Evolutionary conservation across 2,888 invertebrate genomes (phyloP), one percentile per base, ranked within the genome.

Genomic region (Nymphalis urticae): DNA sequence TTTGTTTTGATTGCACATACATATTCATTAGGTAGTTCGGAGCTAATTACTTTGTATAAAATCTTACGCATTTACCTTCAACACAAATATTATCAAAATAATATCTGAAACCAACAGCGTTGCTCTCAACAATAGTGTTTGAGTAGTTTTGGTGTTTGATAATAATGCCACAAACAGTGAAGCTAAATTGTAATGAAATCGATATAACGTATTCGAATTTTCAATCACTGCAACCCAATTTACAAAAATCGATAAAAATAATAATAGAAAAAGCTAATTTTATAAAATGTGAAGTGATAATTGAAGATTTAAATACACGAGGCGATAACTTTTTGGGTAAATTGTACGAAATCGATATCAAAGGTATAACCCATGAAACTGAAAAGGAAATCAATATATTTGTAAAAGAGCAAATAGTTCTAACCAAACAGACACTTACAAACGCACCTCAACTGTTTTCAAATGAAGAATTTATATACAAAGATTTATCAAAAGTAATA

Each of bases 241-340:
- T 54, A 27, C 54, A 54, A 27, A 27, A 32, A 16, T 54, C 27
- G 27, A 54, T 54, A 17, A 32, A 54, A 17, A 54, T 0, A 17
- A 54, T 54, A 5, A 32, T 54, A 32, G 54, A 27, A 54, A 32
- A 54, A 5, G 17, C 0, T 2, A 16, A 54, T 5, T 54, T 27
- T 17, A 54, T 7, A 27, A 27, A 54, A 7, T 54, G 32, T 16
- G 27, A 54, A 13, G 5, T 27, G 2, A 27, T 8, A 17, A 75
- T 75, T 36, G 79, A 73, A 65, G 19, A 48, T 2, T 66, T 83
- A 0, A 71, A 79, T 0, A 78, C 82, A 13, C 77, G 78, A 17
- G 85, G 87, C 16, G 84, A 82, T 0, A 86, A 82, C 68, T 87
- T 80, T 60, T 71, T 85, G 0, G 83, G 79, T 4, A 54, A 66